phyloP scores from a whole-genome alignment of 2,113 vertebrate genomes.

The Crotalus viridis region DNA sequence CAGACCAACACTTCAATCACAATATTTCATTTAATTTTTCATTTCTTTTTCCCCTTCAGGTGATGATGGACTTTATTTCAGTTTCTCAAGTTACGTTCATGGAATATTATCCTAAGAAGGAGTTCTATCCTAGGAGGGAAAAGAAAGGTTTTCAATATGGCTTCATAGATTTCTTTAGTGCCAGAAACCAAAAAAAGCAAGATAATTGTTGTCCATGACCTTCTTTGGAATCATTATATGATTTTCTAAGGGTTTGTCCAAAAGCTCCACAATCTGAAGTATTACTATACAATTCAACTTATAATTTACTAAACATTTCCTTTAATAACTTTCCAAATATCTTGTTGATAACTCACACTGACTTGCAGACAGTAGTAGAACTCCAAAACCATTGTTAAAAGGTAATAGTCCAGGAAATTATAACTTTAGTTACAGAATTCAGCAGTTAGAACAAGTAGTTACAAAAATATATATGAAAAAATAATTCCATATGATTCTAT shows the following conservation, averaged over 20 bases:
- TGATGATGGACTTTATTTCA: neutral
- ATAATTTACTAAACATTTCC: neutral
- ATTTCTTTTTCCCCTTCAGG: neutral
- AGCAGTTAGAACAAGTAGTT: neutral
- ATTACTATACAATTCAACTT: neutral
- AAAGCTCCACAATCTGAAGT: neutral
- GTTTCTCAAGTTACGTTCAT: neutral
- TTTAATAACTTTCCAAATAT: neutral
- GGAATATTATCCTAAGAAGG: neutral
- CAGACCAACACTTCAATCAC: neutral
- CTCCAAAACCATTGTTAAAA: neutral
- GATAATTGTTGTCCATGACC: neutral
- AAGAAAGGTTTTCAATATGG: neutral
- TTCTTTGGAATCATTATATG: neutral
- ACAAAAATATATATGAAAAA: neutral
- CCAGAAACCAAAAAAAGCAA: neutral
- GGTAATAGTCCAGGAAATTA: neutral
- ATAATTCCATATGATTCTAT: neutral
- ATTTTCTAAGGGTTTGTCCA: neutral
- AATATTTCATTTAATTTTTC: neutral
- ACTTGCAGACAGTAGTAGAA: neutral
- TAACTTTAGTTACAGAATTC: neutral
- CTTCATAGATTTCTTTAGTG: neutral
- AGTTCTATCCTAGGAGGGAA: neutral
- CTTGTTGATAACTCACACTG: neutral